Conservation (phyloP, 2,888 invertebrate species). For the Myopa tessellatipennis region DNA sequence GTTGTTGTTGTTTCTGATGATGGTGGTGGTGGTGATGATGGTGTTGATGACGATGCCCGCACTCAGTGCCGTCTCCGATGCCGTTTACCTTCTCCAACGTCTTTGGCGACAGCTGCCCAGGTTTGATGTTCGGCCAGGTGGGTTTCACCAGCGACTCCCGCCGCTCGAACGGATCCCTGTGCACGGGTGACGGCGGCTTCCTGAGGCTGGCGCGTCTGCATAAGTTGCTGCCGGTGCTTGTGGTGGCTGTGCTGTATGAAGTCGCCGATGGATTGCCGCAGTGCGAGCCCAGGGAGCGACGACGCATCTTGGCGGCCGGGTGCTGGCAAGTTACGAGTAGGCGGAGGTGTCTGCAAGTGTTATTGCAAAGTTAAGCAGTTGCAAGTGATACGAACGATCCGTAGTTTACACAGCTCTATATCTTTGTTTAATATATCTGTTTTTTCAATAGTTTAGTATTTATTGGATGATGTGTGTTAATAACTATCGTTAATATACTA, state of each 20-base stretch:
- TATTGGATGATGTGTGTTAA: too few species aligned
- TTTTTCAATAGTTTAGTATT: too few species aligned
- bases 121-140: slow-evolving; percentile 68
- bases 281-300: slow-evolving; percentile 37
- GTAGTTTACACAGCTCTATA: too few species aligned
- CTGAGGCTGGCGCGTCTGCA: slow-evolving; percentile 21
- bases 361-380: not conserved
- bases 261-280: not conserved
- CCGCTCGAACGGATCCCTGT: slow-evolving; percentile 53
- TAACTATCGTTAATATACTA: too few species aligned
- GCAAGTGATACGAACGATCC: not conserved
- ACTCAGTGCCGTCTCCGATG: slow-evolving; percentile 61
- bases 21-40: slow-evolving; percentile 35
- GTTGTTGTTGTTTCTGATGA: slow-evolving; percentile 27
- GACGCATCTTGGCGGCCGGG: slow-evolving; percentile 51
- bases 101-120: slow-evolving; percentile 65
- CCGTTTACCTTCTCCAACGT: slow-evolving; percentile 66
- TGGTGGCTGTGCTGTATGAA: not conserved
- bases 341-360: not conserved
- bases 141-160: slow-evolving; percentile 67
- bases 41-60: slow-evolving; percentile 45
- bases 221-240: slow-evolving; percentile 37
- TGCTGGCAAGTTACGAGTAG: not conserved
- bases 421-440: too few species aligned
- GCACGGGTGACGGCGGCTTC: slow-evolving; percentile 42